Conservation (phyloP, 2,113 vertebrate species). For the Tetrao urogallus region DNA sequence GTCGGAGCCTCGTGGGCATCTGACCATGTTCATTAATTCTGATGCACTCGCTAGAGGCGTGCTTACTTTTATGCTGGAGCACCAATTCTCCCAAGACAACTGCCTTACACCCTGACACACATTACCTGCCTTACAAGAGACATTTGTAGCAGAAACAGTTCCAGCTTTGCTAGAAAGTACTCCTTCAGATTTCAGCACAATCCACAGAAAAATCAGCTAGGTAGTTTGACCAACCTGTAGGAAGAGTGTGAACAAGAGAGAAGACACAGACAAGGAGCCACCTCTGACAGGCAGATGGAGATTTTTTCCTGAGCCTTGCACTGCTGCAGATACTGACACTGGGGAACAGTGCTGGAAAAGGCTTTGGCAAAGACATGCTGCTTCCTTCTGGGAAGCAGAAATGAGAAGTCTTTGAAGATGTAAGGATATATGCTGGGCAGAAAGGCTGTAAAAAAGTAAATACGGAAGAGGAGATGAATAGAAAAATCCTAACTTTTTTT, state of each 20-base stretch:
- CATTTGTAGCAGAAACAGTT: not conserved
- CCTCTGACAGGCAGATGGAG: not conserved
- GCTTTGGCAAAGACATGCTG: not conserved
- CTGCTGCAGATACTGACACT: not conserved
- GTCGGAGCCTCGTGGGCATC: not conserved
- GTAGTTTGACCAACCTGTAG: not conserved
- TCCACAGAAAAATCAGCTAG: not conserved
- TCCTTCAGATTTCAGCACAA: not conserved
- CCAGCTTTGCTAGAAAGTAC: not conserved
- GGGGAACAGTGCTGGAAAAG: not conserved
- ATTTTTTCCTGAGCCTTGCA: not conserved
- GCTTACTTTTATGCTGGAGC: not conserved
- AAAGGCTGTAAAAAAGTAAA: not conserved
- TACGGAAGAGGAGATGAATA: not conserved
- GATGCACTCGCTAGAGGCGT: not conserved
- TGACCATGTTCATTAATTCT: not conserved
- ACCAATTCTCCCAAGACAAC: not conserved
- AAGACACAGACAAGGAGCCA: rapidly evolving
- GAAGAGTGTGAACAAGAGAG: not conserved
- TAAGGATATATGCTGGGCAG: not conserved
- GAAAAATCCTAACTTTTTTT: not conserved
- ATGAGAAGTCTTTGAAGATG: not conserved
- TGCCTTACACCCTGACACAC: not conserved
- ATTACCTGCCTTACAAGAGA: not conserved
- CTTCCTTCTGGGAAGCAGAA: not conserved